phyloP scores from a whole-genome alignment of 2,797 vertebrate genomes.

The Spizella passerina region DNA sequence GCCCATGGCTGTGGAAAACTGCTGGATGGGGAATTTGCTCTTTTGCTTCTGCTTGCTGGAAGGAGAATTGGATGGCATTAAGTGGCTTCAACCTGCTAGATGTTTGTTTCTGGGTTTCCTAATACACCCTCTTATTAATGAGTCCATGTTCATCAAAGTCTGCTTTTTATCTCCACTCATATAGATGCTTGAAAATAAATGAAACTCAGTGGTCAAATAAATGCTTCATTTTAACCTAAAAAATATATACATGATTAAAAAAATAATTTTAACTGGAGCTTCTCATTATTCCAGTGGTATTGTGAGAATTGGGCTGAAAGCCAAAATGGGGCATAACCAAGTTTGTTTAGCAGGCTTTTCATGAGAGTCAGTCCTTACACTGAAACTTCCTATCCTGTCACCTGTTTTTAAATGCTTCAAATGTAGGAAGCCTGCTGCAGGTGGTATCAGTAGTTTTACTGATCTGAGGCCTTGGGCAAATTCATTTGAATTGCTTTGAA shows the following conservation, averaged over 20 bases:
- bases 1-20: not conserved
- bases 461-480: conserved; percentile 75
- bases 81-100: not conserved
- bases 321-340: conserved; percentile 49
- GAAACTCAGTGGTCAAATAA: not conserved
- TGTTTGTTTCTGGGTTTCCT: not conserved
- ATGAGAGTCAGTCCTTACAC: conserved; percentile 43
- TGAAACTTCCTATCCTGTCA: conserved; percentile 74
- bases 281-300: conserved; percentile 2
- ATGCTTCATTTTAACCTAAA: not conserved
- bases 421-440: conserved; percentile 69
- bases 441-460: conserved; percentile 71
- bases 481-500: conserved; percentile 79
- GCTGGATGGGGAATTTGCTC: not conserved
- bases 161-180: not conserved
- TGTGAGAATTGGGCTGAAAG: not conserved
- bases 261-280: not conserved
- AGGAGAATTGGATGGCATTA: not conserved
- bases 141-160: not conserved
- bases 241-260: not conserved
- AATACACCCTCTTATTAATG: not conserved
- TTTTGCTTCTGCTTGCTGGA: not conserved
- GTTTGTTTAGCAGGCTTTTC: conserved; percentile 59
- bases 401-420: conserved; percentile 76
- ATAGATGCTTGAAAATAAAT: not conserved